Evolutionary conservation across 2,797 vertebrate species (phyloP).

Genomic region (Gouania willdenowi): DNA sequence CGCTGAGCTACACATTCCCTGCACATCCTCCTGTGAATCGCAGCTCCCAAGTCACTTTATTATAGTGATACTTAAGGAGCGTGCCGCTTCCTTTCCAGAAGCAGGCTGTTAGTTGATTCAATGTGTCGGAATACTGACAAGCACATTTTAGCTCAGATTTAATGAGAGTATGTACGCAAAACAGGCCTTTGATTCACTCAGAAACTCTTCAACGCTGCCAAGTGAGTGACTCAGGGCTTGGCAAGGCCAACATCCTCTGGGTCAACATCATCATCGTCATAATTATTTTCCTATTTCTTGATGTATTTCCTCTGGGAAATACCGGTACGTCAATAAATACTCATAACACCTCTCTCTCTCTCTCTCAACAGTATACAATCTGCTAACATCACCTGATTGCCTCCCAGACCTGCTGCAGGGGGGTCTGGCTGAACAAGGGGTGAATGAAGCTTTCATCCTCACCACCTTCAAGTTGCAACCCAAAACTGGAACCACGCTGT

Average conservation of each 20-base stretch:
- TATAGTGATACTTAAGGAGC: slow-evolving; percentile 28
- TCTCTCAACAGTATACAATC: slow-evolving; percentile 86
- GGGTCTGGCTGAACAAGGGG: slow-evolving; percentile 77
- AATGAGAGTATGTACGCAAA: no score
- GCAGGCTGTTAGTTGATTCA: slow-evolving; percentile 6
- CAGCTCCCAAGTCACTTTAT: slow-evolving; percentile 45
- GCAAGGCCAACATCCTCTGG: slow-evolving; percentile 25
- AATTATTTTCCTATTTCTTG: slow-evolving; percentile 27
- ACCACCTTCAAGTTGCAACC: slow-evolving; percentile 87
- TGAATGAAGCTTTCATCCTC: slow-evolving; percentile 87
- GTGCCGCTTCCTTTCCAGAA: slow-evolving; percentile 16
- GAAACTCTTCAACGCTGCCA: slow-evolving; percentile 14
- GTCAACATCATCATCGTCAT: slow-evolving; percentile 32
- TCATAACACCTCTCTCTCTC: slow-evolving; percentile 24
- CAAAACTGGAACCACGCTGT: slow-evolving; percentile 74
- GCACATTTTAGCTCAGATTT: no score
- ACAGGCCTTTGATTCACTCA: neutral
- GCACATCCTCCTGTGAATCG: slow-evolving; percentile 37
- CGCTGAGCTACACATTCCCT: slow-evolving; percentile 34
- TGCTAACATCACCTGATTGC: slow-evolving; percentile 87
- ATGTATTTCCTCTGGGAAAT: slow-evolving; percentile 33
- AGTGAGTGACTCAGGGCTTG: slow-evolving; percentile 26
- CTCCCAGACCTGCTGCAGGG: slow-evolving; percentile 83
- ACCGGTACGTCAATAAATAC: slow-evolving; percentile 36
- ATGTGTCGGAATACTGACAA: slow-evolving; percentile 4